Evolutionary conservation across 2,797 vertebrate genomes (phyloP), one percentile per base, ranked within the genome.

Genomic region (Sus cebifrons): DNA sequence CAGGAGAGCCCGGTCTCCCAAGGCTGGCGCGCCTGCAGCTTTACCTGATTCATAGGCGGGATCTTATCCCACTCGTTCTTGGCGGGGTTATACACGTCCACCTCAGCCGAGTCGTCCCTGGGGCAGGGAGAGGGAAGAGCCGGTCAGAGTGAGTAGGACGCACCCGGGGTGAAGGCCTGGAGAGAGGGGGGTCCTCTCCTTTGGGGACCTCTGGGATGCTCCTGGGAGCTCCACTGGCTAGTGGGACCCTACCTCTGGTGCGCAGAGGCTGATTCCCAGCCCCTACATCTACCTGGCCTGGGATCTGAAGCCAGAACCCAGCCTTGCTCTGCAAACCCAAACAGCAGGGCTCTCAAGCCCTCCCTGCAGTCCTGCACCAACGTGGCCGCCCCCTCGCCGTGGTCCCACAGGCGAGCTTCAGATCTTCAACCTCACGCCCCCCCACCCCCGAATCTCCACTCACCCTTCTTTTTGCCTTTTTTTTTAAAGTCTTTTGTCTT

Each of bases 61-160:
- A 99, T 99, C 98, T 99, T 99, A 97, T 99, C 99, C 99, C 99
- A 99, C 90, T 99, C 99, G 0, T 99, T 99, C 98, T 99, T 99
- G 0, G 98, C 98, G 9, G 99, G 99, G 96, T 99, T 99, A 93
- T 99, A 99, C 94, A 99, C 99, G 8, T 99, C 99, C 15, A 99
- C 99, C 97, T 99, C 99, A 0, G 99, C 99, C 0, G 99, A 99
- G 98, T 99, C 99, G 1, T 99, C 99, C 98, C 99, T 99, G 95
- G 0, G 36, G 89, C 58, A 62, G 40, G 54, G 32, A 56, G 97
- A 1, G 0, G 16, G 25, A 20, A 49, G 8, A 21, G 11, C 20
- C 9, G 20, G 52, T 92, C 54, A 89, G 79, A 32, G 44, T 1
- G 0, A 29, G n/a, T 13, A 67, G 44, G 65, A 29, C 5, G 70